Conservation (phyloP, 1,140 invertebrate genomes). For the Dinothrombium tinctorium region DNA sequence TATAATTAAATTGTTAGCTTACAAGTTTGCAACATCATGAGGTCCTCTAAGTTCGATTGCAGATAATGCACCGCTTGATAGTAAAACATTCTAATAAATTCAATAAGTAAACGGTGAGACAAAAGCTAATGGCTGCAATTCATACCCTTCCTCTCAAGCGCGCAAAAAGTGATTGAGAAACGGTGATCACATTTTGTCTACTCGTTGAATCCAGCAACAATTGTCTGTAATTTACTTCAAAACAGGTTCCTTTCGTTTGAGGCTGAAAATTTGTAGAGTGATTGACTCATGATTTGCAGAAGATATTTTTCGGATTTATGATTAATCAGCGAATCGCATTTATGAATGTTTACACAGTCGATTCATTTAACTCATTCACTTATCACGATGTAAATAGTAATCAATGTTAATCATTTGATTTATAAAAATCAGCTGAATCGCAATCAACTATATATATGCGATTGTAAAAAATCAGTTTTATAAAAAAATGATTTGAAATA, state of each 20-base stretch:
- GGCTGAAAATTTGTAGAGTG: background rate
- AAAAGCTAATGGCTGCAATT: background rate
- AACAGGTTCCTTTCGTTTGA: conserved; percentile 5
- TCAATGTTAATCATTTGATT: too few relatives aligned
- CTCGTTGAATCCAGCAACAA: background rate
- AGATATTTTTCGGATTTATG: too few relatives aligned
- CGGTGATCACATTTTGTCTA: conserved; percentile 1
- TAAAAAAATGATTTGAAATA: too few relatives aligned
- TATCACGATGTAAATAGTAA: too few relatives aligned
- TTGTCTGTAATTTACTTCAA: conserved; percentile 11
- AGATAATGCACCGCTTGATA: conserved; percentile 4
- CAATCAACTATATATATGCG: too few relatives aligned
- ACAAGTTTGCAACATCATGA: conserved; percentile 6
- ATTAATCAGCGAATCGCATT: too few relatives aligned
- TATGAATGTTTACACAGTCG: too few relatives aligned
- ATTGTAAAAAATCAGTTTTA: too few relatives aligned
- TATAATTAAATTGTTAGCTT: background rate
- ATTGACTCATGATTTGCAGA: background rate
- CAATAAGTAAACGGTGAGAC: background rate
- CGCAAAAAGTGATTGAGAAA: conserved; percentile 3
- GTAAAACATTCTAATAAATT: conserved; percentile 5
- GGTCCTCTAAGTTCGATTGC: conserved; percentile 1
- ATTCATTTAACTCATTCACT: too few relatives aligned
- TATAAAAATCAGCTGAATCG: too few relatives aligned
- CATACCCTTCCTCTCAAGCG: conserved; percentile 7